A percentile compares a stretch with the other conserved stretches of the same genome.
Conservation (phyloP, 2,888 invertebrate genomes). For the Drosophila hamatofila region DNA sequence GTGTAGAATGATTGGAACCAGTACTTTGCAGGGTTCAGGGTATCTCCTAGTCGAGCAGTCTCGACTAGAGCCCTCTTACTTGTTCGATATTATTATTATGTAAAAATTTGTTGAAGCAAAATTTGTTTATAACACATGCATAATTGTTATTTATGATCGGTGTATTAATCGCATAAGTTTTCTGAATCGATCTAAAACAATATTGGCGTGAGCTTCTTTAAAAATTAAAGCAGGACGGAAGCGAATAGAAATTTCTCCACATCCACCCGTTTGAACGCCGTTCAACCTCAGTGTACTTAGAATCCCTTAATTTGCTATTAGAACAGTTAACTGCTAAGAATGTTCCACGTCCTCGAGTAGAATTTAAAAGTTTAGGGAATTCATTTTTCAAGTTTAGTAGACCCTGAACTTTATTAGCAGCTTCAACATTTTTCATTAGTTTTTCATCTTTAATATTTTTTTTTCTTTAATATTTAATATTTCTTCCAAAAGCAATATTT, state of each 20-base stretch:
- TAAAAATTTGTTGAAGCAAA: no score
- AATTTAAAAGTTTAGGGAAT: conserved; percentile 89
- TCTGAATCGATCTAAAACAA: conserved; percentile 93
- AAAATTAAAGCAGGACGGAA: conserved; percentile 96
- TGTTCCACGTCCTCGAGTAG: conserved; percentile 95
- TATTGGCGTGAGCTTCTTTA: conserved; percentile 93
- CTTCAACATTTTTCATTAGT: conserved; percentile 90
- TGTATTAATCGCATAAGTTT: conserved; percentile 88
- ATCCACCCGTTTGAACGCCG: conserved; percentile 93
- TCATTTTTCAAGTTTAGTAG: conserved; percentile 89
- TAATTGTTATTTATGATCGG: no score
- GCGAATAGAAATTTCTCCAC: conserved; percentile 92
- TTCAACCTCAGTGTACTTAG: conserved; percentile 88
- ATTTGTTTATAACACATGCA: conserved; percentile 42
- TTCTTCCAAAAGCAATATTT: conserved; percentile 93
- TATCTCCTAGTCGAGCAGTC: no score
- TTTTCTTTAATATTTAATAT: conserved; percentile 88
- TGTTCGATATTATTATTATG: no score
- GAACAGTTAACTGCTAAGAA: conserved; percentile 92
- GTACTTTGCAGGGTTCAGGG: no score
- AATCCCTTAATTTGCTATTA: conserved; percentile 89
- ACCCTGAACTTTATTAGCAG: conserved; percentile 89
- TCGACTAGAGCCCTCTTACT: no score
- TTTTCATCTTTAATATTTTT: conserved; percentile 90
- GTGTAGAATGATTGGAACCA: no score